Evolutionary conservation across 1,140 invertebrate species (phyloP).

Genomic region (Apis laboriosa): DNA sequence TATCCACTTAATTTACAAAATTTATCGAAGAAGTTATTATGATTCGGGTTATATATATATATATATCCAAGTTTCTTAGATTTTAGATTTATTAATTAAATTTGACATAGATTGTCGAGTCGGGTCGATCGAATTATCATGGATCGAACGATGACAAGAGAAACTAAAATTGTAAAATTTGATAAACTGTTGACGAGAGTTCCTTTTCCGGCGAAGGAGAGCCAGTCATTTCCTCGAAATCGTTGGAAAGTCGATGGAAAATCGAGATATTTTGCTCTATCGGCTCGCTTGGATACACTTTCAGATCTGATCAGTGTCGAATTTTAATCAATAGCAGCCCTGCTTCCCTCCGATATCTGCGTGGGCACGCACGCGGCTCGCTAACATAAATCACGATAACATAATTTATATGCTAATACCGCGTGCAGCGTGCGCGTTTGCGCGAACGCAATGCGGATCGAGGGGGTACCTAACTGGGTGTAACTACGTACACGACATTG

Average conservation of each 20-base stretch:
- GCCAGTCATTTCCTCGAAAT: background rate
- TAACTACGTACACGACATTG: constrained; percentile 46
- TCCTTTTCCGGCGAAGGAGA: background rate
- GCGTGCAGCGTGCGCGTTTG: constrained; percentile 50
- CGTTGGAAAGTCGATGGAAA: constrained; percentile 17
- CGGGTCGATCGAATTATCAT: too few relatives aligned
- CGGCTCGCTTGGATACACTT: constrained; percentile 33
- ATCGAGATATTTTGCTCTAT: constrained; percentile 38
- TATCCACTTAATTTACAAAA: too few relatives aligned
- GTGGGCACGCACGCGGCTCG: constrained; percentile 49
- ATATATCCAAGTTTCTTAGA: too few relatives aligned
- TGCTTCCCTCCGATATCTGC: constrained; percentile 33
- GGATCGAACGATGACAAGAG: too few relatives aligned
- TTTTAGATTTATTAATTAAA: too few relatives aligned
- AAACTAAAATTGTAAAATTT: background rate
- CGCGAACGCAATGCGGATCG: constrained; percentile 35
- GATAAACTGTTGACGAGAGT: background rate
- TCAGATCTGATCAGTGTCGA: constrained; percentile 45
- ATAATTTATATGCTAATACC: constrained; percentile 80
- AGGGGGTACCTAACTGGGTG: constrained; percentile 33
- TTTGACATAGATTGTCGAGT: too few relatives aligned
- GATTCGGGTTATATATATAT: too few relatives aligned
- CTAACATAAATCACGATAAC: constrained; percentile 78
- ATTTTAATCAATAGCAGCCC: constrained; percentile 69
- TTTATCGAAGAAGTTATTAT: too few relatives aligned